Evolutionary conservation across 2,113 vertebrate genomes (phyloP).

Genomic region (Stigmatopora nigra): DNA sequence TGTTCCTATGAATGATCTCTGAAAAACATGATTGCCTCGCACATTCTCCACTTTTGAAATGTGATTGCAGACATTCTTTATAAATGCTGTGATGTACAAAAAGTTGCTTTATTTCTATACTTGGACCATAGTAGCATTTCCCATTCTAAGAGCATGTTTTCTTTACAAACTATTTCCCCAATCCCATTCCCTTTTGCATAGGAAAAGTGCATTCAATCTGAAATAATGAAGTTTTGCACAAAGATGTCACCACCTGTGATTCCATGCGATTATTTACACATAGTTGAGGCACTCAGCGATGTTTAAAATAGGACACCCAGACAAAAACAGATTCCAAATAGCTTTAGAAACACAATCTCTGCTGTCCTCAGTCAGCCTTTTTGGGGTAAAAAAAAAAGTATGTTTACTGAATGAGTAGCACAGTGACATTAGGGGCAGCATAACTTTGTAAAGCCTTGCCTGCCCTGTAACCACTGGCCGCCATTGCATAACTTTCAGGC

Average conservation of each 20-base stretch:
- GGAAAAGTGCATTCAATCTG: not conserved
- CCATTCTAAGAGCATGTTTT: too few relatives aligned
- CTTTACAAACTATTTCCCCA: too few relatives aligned
- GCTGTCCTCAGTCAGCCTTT: slow-evolving; percentile 26
- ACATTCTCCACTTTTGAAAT: too few relatives aligned
- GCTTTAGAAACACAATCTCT: slow-evolving; percentile 21
- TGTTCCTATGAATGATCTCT: too few relatives aligned
- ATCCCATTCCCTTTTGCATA: too few relatives aligned
- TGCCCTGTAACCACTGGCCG: slow-evolving; percentile 31
- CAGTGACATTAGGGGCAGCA: slow-evolving; percentile 50
- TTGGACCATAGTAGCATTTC: too few relatives aligned
- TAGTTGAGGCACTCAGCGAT: slow-evolving; percentile 17
- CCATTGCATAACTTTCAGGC: slow-evolving; percentile 44
- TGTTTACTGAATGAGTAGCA: slow-evolving; percentile 53
- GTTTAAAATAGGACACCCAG: slow-evolving; percentile 13
- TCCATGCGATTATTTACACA: slow-evolving; percentile 9
- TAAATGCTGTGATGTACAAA: too few relatives aligned
- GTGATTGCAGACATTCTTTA: too few relatives aligned
- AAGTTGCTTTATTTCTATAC: too few relatives aligned
- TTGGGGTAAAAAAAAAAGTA: slow-evolving; percentile 22
- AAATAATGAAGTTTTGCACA: not conserved
- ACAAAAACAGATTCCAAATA: slow-evolving; percentile 10
- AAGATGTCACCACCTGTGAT: not conserved
- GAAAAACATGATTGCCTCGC: too few relatives aligned
- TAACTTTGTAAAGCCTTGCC: slow-evolving; percentile 44